A percentile compares a stretch with the other conserved stretches of the same genome.
These are phyloP conservation scores for Pluvianellus socialis DNA, from an alignment of 2,113 vertebrate genomes.

Conservation along the genomic window DNA sequence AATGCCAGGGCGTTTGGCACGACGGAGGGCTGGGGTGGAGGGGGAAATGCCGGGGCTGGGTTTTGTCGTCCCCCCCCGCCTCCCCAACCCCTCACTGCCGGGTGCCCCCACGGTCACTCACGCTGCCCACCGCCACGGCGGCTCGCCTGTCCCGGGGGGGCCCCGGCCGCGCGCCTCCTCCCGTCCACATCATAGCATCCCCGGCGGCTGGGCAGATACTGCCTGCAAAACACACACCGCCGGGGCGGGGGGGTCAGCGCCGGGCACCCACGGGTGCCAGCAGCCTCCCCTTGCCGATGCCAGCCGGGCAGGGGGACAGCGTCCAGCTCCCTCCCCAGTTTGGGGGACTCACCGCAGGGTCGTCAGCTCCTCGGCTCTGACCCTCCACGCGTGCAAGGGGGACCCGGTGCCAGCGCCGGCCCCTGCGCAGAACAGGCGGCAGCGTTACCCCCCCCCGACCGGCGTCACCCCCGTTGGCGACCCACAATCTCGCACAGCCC, in stretches of 20 bases:
- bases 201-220: constrained; percentile 50
- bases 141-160: constrained; percentile 6
- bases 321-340: neutral
- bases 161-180: constrained; percentile 48
- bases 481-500: neutral
- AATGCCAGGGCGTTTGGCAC: too few species aligned
- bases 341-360: constrained; percentile 56
- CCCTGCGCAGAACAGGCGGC: constrained; percentile 53
- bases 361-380: constrained; percentile 31
- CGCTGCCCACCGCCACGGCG: constrained; percentile 30
- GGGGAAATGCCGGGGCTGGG: neutral
- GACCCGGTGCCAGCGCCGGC: neutral
- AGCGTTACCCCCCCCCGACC: neutral
- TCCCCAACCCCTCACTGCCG: neutral
- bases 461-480: rapidly evolving
- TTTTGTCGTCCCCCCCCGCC: neutral
- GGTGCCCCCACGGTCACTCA: constrained; percentile 28
- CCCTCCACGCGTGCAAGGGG: constrained; percentile 1
- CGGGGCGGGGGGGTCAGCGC: neutral
- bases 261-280: neutral
- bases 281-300: neutral
- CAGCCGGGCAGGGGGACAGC: neutral
- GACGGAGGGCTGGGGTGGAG: neutral
- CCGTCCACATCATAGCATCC: constrained; percentile 64
- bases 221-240: constrained; percentile 63